Evolutionary conservation across 1,140 invertebrate species (phyloP).

Genomic region (Saccostrea cuccullata): DNA sequence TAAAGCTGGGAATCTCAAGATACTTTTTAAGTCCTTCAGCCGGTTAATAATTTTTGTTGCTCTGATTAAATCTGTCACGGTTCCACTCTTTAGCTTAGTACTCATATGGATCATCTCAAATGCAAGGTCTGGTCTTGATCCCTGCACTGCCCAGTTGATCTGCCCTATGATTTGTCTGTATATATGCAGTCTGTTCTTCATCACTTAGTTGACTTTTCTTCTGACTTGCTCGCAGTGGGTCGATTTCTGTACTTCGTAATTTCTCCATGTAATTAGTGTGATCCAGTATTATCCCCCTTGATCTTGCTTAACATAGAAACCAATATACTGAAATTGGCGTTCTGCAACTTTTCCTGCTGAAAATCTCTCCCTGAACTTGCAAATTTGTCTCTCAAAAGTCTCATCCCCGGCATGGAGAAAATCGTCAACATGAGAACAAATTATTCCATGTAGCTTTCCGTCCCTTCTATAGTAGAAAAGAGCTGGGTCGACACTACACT

Average conservation of each 20-base stretch:
- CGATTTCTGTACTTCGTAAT: conserved; percentile 33
- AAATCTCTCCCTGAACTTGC: conserved; percentile 52
- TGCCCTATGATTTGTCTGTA: conserved; percentile 47
- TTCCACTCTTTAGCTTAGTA: conserved; percentile 23
- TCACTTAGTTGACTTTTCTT: conserved; percentile 26
- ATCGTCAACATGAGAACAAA: conserved; percentile 47
- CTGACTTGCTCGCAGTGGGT: conserved; percentile 30
- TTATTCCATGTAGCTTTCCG: conserved; percentile 33
- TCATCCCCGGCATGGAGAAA: conserved; percentile 52
- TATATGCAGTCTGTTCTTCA: conserved; percentile 49
- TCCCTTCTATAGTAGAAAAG: conserved; percentile 33
- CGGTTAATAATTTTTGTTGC: not conserved
- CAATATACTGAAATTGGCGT: conserved; percentile 53
- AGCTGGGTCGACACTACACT: conserved; percentile 47
- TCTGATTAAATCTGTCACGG: no score
- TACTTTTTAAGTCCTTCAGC: conserved; percentile 9
- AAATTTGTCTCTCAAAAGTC: not conserved
- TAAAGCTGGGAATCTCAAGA: not conserved
- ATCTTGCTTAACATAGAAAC: conserved; percentile 47
- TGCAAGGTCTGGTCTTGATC: conserved; percentile 53
- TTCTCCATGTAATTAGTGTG: conserved; percentile 52
- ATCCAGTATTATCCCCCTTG: conserved; percentile 49
- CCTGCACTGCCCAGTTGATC: conserved; percentile 57
- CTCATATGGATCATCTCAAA: conserved; percentile 57
- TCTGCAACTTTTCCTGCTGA: conserved; percentile 55